These are phyloP conservation scores for Urocolius indicus DNA, from an alignment of 2,113 vertebrate species.

Conservation along the genomic window DNA sequence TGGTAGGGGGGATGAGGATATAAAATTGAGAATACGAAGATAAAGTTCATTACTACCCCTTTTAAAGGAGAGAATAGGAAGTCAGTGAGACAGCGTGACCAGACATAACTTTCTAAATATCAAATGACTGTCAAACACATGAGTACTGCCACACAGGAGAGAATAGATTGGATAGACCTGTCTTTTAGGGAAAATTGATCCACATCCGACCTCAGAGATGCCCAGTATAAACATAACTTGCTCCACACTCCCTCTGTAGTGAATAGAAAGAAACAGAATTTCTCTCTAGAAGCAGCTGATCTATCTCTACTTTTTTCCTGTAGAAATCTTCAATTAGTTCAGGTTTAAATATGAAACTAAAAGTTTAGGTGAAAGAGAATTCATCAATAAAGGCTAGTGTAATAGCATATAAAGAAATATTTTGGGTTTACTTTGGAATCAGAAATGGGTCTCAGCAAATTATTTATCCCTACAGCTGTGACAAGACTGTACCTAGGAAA, in stretches of 20 bases:
- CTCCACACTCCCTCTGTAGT: not conserved
- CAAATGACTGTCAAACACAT: not conserved
- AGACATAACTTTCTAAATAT: not conserved
- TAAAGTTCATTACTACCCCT: not conserved
- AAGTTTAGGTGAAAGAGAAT: not conserved
- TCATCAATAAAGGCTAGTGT: not conserved
- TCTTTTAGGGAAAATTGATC: conserved; percentile 8
- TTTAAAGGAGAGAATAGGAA: conserved; percentile 17
- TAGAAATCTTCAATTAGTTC: not conserved
- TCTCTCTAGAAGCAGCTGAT: not conserved
- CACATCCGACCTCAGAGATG: accelerated
- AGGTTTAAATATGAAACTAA: not conserved
- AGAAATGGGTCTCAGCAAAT: not conserved
- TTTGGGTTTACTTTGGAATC: not conserved
- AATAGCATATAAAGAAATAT: not conserved
- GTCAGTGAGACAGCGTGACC: not conserved
- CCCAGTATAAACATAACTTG: not conserved
- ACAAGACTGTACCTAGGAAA: not conserved
- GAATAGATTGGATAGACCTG: not conserved
- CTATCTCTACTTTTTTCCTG: not conserved
- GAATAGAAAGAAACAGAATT: not conserved
- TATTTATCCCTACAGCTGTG: not conserved
- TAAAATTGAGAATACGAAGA: not conserved
- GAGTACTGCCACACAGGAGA: not conserved
- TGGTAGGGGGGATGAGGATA: not conserved